These are phyloP conservation scores for Aplodontia rufa DNA, from an alignment of 2,113 vertebrate genomes.

Conservation along the genomic window DNA sequence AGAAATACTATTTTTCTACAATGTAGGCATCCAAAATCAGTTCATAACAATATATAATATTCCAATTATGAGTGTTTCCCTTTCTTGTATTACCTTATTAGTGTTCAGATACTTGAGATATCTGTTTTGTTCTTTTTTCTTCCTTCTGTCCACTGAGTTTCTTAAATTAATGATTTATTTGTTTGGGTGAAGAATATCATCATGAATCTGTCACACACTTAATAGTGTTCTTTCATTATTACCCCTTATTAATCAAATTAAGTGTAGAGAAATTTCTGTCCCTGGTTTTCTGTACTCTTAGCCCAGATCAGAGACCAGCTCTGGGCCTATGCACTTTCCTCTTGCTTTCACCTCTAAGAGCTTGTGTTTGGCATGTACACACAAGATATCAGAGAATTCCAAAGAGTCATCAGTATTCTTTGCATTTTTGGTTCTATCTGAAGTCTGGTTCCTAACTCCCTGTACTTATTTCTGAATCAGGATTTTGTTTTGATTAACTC, in stretches of 20 bases:
- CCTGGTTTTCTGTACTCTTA: not conserved
- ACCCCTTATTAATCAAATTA: not conserved
- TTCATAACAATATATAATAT: not conserved
- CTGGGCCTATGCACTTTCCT: not conserved
- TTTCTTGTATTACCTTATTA: not conserved
- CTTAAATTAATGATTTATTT: not conserved
- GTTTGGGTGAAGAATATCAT: not conserved
- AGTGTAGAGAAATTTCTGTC: not conserved
- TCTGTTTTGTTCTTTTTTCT: not conserved
- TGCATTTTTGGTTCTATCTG: not conserved
- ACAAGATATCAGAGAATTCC: not conserved
- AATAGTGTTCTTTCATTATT: not conserved
- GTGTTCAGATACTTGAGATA: not conserved
- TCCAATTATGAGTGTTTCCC: not conserved
- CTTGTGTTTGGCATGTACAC: not conserved
- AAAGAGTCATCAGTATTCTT: not conserved
- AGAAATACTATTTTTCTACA: not conserved
- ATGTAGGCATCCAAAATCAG: not conserved
- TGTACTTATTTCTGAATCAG: constrained; percentile 18
- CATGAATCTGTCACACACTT: not conserved
- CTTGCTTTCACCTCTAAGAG: not conserved
- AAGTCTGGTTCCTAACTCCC: not conserved
- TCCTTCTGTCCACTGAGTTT: not conserved
- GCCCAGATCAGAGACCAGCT: not conserved
- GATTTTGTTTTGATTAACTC: not conserved